A percentile compares a stretch with the other conserved stretches of the same genome.
Evolutionary conservation across 2,113 vertebrate genomes (phyloP).

Genomic region (Spermophilus dauricus): DNA sequence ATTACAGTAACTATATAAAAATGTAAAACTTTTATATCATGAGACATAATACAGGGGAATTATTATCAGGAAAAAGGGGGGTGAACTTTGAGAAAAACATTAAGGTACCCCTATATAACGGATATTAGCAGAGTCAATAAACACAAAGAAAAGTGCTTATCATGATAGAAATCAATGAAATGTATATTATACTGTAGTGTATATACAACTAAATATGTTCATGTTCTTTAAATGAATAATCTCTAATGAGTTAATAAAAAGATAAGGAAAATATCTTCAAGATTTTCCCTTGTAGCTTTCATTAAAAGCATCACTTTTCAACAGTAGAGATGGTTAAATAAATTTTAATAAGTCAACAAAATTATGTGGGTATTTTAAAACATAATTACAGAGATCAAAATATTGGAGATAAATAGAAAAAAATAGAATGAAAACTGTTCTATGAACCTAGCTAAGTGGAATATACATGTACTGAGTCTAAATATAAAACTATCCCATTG

Average conservation of each 20-base stretch:
- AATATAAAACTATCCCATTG: neutral
- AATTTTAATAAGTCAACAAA: neutral
- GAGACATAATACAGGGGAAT: slow-evolving; percentile 34
- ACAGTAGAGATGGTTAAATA: slow-evolving; percentile 6
- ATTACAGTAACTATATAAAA: slow-evolving; percentile 43
- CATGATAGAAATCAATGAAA: slow-evolving; percentile 40
- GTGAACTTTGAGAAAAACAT: slow-evolving; percentile 47
- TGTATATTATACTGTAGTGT: neutral
- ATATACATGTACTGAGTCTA: neutral
- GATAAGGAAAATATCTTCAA: slow-evolving; percentile 15
- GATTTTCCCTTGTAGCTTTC: slow-evolving; percentile 40
- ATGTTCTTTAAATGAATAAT: slow-evolving; percentile 5
- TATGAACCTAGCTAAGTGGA: neutral
- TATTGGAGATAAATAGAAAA: neutral
- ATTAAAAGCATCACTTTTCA: slow-evolving; percentile 34
- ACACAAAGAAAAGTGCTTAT: slow-evolving; percentile 21
- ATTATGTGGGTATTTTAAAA: neutral
- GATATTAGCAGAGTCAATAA: slow-evolving; percentile 34
- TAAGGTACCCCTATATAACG: neutral
- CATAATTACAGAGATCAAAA: neutral
- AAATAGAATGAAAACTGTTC: neutral
- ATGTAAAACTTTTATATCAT: neutral
- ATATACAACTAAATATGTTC: neutral
- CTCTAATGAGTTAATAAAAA: neutral
- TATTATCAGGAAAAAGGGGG: neutral